Base-by-base conservation (phyloP, 2,113 vertebrate species). In the Naja naja region DNA sequence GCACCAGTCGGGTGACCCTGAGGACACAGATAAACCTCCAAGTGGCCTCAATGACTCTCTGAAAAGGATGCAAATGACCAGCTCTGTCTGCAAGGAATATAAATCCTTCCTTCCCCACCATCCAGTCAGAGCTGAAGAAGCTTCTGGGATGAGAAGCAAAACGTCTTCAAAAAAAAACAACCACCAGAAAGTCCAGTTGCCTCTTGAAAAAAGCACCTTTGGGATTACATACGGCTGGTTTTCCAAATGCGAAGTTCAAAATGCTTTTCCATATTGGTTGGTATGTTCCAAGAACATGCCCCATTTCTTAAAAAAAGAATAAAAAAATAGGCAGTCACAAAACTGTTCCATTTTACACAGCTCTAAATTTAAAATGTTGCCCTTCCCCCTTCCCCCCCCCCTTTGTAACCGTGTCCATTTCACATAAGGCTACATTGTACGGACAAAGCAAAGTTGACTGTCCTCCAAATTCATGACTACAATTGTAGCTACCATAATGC, bases 401-500 rank as follows among this genome's bases (percentile, higher is more conserved):
- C 95, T 96, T 96, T 96, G 97, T 96, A 97, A 97, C 90, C 96
- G 94, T 97, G 94, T 96, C 97, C 95, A 96, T 97, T 96, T 98
- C 93, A 97, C 94, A 69, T 97, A 96, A 96, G 96, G 96, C 95
- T 96, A 96, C 94, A 95, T 96, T 96, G 96, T 97, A 97, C 30
- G 96, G 96, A 97, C 95, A 96, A 96, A 96, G 95, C 95, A 96
- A 94, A 96, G 89, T 86, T 96, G 96, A 96, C 93, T 97, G 96
- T 97, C 97, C 96, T 97, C 89, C 91, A 96, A 91, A 96, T 97
- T 97, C 97, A 96, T 95, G 96, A 97, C 93, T 96, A 96, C 96
- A 97, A 95, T 97, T 97, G 95, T 95, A 95, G 96, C 97, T 96
- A 95, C 97, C 96, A 60, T 97, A 96, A 96, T 98, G 97, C 98